Evolutionary conservation across 2,888 invertebrate genomes (phyloP).

Genomic region (Drepanosiphum platanoidis): DNA sequence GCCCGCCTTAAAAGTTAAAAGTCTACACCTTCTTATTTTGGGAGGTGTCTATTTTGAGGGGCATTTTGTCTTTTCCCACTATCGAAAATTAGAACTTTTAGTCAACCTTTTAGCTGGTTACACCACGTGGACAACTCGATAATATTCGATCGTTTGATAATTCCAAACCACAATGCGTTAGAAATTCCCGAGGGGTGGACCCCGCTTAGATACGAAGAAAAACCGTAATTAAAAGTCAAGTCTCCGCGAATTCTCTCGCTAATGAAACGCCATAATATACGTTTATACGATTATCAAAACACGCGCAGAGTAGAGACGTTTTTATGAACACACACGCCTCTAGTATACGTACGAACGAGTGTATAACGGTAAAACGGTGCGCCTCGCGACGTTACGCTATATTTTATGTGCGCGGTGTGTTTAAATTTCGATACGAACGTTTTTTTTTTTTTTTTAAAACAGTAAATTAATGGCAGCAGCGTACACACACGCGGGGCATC

Average conservation of each 20-base stretch:
- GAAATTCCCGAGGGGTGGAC: no score
- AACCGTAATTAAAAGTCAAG: neutral
- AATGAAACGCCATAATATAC: neutral
- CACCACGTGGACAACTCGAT: no score
- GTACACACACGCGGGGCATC: neutral
- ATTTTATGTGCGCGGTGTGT: neutral
- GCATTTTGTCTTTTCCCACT: no score
- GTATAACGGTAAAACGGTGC: constrained; percentile 16
- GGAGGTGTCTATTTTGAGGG: no score
- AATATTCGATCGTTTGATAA: no score
- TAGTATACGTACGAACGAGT: neutral
- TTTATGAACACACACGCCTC: neutral
- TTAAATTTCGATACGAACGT: constrained; percentile 6
- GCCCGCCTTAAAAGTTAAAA: no score
- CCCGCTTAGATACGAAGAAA: neutral
- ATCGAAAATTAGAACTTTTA: no score
- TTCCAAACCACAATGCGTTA: no score
- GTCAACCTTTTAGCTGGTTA: no score
- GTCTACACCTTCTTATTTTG: no score
- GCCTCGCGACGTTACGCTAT: neutral
- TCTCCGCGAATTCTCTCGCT: neutral
- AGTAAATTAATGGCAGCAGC: neutral
- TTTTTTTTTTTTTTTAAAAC: no score
- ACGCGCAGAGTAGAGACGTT: neutral
- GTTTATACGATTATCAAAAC: neutral